Conservation (phyloP, 2,888 invertebrate genomes). For the Argyra leucocephala region DNA sequence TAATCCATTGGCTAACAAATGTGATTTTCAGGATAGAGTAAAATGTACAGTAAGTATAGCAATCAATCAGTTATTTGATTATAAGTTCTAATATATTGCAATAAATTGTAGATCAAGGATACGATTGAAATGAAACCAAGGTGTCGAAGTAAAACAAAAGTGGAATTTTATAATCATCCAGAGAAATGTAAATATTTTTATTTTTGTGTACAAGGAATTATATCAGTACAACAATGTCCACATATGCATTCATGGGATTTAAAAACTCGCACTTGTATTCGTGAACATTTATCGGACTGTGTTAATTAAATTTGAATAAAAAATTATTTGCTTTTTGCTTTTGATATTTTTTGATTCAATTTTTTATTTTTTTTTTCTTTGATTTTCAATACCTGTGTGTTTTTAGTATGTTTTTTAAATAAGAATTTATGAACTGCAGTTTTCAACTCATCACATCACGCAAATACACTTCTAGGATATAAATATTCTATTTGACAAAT, state of each 20-base stretch:
- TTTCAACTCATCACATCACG: too few species aligned
- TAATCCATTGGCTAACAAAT: constrained; percentile 30
- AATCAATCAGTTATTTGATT: neutral
- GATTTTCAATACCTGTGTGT: too few species aligned
- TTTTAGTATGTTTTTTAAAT: too few species aligned
- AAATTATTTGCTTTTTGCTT: too few species aligned
- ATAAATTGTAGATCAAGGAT: constrained; percentile 24
- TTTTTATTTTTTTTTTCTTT: too few species aligned
- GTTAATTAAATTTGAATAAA: too few species aligned
- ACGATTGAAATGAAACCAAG: constrained; percentile 24
- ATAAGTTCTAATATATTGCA: neutral
- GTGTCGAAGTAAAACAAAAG: constrained; percentile 27
- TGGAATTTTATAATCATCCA: constrained; percentile 35
- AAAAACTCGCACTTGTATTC: constrained; percentile 30
- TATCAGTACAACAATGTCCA: constrained; percentile 40
- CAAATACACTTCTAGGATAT: too few species aligned
- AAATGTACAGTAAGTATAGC: constrained; percentile 31
- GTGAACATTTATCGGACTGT: constrained; percentile 24
- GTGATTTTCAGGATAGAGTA: constrained; percentile 34
- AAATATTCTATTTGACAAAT: too few species aligned
- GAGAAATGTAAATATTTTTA: constrained; percentile 38
- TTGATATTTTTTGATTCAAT: too few species aligned
- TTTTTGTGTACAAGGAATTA: constrained; percentile 32
- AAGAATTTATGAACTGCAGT: too few species aligned
- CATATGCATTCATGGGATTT: constrained; percentile 37